These are phyloP conservation scores for Heliothis virescens DNA, from an alignment of 1,140 invertebrate genomes.

Conservation along the genomic window DNA sequence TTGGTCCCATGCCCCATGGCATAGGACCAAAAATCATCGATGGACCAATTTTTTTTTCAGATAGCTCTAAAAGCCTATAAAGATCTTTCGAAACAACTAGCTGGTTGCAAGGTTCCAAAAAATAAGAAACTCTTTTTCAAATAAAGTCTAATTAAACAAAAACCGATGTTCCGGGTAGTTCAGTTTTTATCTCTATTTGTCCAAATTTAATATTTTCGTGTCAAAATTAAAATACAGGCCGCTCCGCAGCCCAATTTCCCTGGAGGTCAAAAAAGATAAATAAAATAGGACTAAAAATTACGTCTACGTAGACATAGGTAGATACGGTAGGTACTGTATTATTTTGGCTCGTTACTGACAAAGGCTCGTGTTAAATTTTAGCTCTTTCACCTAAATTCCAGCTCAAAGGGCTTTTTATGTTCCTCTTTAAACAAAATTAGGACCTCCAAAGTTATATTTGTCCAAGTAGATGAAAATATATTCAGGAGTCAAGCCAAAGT, in stretches of 20 bases:
- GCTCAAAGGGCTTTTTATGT: constrained; percentile 34
- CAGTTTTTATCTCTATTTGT: background rate
- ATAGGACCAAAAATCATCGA: too few species aligned
- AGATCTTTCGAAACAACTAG: too few species aligned
- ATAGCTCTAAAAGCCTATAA: too few species aligned
- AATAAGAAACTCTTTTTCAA: background rate
- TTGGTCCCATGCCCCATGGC: too few species aligned
- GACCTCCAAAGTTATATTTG: constrained; percentile 44
- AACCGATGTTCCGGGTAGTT: background rate
- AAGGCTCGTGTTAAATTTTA: constrained; percentile 4
- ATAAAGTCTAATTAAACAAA: background rate
- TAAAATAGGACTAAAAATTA: constrained; percentile 21
- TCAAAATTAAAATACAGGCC: constrained; percentile 23
- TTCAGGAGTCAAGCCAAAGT: constrained; percentile 21
- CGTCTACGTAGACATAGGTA: background rate
- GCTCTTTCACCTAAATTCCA: constrained; percentile 15
- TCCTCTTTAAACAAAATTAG: constrained; percentile 42
- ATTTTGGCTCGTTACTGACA: constrained; percentile 8
- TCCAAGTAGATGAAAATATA: constrained; percentile 46
- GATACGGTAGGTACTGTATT: constrained; percentile 14
- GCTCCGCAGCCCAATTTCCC: constrained; percentile 6
- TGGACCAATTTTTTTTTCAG: too few species aligned
- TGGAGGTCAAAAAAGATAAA: constrained; percentile 17
- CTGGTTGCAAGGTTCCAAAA: background rate
- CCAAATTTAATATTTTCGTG: constrained; percentile 22